These are phyloP conservation scores for Corythornis leucogaster DNA, from an alignment of 2,797 vertebrate species.

Conservation along the genomic window DNA sequence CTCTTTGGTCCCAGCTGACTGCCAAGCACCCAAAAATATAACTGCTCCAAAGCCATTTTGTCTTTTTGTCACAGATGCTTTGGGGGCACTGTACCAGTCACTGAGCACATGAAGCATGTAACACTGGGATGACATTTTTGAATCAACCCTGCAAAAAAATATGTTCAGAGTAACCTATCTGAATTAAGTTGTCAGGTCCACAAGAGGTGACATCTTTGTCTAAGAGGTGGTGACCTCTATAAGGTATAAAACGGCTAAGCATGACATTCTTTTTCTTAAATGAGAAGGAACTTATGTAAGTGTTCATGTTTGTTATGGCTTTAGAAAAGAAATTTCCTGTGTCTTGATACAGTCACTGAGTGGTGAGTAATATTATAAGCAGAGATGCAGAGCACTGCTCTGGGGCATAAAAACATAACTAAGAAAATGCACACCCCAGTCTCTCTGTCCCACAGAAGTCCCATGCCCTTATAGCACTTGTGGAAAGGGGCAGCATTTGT, in stretches of 20 bases:
- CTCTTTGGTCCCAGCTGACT: neutral
- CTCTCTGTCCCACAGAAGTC: neutral
- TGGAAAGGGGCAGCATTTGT: neutral
- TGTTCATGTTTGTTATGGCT: fast-evolving
- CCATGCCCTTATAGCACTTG: neutral
- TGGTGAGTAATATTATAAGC: neutral
- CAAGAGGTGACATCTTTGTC: neutral
- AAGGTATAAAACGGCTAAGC: neutral
- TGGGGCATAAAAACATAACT: fast-evolving
- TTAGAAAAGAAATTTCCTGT: neutral
- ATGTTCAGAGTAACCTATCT: neutral
- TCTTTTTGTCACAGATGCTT: neutral
- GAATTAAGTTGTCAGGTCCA: neutral
- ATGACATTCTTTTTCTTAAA: neutral
- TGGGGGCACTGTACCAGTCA: neutral
- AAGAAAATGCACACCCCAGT: neutral
- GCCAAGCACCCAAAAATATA: neutral
- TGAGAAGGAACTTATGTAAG: neutral
- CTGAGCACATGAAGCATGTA: neutral
- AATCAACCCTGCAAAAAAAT: neutral
- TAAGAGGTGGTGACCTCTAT: neutral
- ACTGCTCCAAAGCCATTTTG: neutral
- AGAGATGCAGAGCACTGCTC: neutral
- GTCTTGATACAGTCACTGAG: neutral
- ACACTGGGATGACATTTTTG: neutral